These are phyloP conservation scores for Coenobita brevimanus DNA, from an alignment of 1,140 invertebrate species.

Conservation along the genomic window DNA sequence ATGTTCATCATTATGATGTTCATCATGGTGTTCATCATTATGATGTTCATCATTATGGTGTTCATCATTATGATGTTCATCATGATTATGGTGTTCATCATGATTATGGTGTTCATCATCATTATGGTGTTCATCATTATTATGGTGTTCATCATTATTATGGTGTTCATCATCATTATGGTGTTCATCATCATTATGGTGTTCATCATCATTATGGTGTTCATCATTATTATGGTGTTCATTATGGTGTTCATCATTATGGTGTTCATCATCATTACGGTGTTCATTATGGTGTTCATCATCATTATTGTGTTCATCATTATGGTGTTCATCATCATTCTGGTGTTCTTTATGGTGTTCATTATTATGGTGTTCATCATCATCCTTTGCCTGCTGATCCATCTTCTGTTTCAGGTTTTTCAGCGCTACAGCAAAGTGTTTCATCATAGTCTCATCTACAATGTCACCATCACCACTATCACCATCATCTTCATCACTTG, in stretches of 20 bases:
- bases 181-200: constrained; percentile 1
- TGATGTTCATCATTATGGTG: not conserved
- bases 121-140: constrained; percentile 7
- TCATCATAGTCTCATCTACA: too few relatives aligned
- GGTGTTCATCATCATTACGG: not conserved
- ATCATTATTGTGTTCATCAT: constrained; percentile 2
- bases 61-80: not conserved
- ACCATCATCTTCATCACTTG: too few relatives aligned
- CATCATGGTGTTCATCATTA: too few relatives aligned
- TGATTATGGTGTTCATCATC: not conserved
- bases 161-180: not conserved
- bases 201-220: not conserved
- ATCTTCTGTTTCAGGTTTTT: too few relatives aligned
- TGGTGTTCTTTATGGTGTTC: not conserved
- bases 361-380: constrained; percentile 11
- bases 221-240: not conserved
- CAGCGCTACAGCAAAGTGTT: too few relatives aligned
- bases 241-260: not conserved
- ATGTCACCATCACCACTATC: too few relatives aligned
- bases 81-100: not conserved
- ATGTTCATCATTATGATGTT: too few relatives aligned
- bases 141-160: constrained; percentile 7
- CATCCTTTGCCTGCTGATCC: too few relatives aligned
- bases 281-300: not conserved
- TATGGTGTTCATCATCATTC: constrained; percentile 1